A percentile compares a stretch with the other conserved stretches of the same genome.
These are phyloP conservation scores for Bolinopsis microptera DNA, from an alignment of 37 sponge, comb jelly and placozoan genomes.

Conservation along the genomic window DNA sequence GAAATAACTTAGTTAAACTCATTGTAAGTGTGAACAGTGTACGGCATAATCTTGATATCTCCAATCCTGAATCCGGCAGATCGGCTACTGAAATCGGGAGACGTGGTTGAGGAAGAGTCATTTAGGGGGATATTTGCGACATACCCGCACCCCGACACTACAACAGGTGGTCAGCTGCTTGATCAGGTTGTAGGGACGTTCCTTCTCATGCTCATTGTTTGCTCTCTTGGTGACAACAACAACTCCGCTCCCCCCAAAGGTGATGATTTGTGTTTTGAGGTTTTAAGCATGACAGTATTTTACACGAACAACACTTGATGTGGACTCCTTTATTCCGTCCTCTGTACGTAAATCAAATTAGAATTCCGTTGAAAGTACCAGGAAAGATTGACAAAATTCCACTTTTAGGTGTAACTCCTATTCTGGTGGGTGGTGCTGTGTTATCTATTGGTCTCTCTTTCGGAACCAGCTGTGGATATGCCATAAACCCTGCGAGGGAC, in stretches of 20 bases:
- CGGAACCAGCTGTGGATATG: constrained; percentile 81
- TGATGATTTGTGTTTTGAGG: no score
- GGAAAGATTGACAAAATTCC: no score
- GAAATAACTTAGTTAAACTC: no score
- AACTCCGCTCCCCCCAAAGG: not conserved
- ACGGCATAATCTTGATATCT: no score
- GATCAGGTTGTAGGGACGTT: constrained; percentile 76
- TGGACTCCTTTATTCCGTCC: no score
- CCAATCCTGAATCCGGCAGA: no score
- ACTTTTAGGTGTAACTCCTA: constrained; percentile 70
- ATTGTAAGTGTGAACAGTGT: no score
- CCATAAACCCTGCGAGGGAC: constrained; percentile 87
- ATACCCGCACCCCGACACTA: constrained; percentile 73
- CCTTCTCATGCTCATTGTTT: constrained; percentile 75
- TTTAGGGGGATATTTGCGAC: constrained; percentile 76
- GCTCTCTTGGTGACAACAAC: constrained; percentile 71
- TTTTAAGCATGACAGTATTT: no score
- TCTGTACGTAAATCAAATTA: no score
- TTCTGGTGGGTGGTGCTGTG: constrained; percentile 73
- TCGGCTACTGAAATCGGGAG: not conserved
- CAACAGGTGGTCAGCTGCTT: constrained; percentile 10
- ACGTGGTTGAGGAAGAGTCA: not conserved
- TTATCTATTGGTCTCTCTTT: constrained; percentile 75
- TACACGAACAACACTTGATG: no score
- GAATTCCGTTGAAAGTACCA: no score